A percentile compares a stretch with the other conserved stretches of the same genome.
Conservation (phyloP, 2,113 vertebrate species). For the Hypocryptadius cinnamomeus region DNA sequence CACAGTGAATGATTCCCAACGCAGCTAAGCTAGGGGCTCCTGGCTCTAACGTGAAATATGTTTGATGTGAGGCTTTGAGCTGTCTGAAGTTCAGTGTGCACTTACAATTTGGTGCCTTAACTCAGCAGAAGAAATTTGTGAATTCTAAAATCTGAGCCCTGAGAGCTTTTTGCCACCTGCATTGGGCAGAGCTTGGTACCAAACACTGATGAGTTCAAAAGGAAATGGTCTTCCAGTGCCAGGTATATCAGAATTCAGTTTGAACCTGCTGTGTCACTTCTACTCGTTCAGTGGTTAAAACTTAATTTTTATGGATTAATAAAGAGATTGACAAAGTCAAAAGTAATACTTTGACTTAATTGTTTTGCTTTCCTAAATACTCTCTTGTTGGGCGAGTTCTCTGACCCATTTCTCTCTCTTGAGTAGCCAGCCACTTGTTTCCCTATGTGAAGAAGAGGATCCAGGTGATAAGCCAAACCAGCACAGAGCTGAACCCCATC, state of each 20-base stretch:
- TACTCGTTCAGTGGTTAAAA: neutral
- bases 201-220: neutral
- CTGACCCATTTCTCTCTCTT: neutral
- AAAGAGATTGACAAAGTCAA: neutral
- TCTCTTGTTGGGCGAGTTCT: neutral
- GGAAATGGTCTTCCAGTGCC: neutral
- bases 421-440: conserved; percentile 86
- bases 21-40: neutral
- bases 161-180: neutral
- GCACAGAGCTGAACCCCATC: conserved; percentile 94
- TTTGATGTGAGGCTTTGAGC: neutral
- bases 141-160: neutral
- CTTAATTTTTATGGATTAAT: neutral
- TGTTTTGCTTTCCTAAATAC: neutral
- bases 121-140: neutral
- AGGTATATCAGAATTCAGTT: neutral
- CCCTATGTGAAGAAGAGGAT: conserved; percentile 97
- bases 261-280: neutral
- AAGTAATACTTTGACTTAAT: neutral
- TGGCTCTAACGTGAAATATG: neutral
- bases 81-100: neutral
- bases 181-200: neutral
- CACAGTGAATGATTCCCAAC: neutral
- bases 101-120: neutral
- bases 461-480: conserved; percentile 91